Conservation (phyloP, 2,888 invertebrate species). For the Ernsta delagoae region DNA sequence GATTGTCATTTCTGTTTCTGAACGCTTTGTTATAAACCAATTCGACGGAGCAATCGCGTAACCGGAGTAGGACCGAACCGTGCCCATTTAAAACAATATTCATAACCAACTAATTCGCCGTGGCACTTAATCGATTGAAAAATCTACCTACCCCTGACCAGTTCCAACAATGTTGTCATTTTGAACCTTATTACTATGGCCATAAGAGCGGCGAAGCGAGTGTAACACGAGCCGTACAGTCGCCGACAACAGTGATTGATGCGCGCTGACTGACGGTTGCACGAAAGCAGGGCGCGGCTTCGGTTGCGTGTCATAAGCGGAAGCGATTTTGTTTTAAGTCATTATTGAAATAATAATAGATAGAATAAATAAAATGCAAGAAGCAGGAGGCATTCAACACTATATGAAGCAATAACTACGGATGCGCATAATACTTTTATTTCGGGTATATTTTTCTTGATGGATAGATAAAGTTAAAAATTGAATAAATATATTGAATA, state of each 20-base stretch:
- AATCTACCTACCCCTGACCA: constrained; percentile 54
- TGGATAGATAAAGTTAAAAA: too few relatives aligned
- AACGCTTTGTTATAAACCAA: not conserved
- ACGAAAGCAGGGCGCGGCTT: constrained; percentile 59
- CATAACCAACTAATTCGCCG: constrained; percentile 53
- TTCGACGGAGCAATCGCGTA: constrained; percentile 1
- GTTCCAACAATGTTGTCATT: constrained; percentile 36
- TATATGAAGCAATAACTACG: too few relatives aligned
- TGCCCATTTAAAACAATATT: constrained; percentile 52
- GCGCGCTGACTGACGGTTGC: constrained; percentile 75
- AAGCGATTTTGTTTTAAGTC: constrained; percentile 24
- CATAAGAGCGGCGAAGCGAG: constrained; percentile 48
- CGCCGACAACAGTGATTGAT: constrained; percentile 79
- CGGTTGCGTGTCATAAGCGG: constrained; percentile 36
- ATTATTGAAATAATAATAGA: too few relatives aligned
- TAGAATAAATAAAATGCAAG: too few relatives aligned
- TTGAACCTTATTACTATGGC: constrained; percentile 56
- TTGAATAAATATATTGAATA: too few relatives aligned
- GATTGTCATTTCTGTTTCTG: too few relatives aligned
- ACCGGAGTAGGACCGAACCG: constrained; percentile 38
- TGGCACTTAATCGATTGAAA: constrained; percentile 76
- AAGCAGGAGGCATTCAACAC: too few relatives aligned
- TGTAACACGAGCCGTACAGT: constrained; percentile 80
- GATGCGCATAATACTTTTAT: too few relatives aligned
- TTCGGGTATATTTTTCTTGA: too few relatives aligned